Evolutionary conservation across 2,888 invertebrate species (phyloP).

Genomic region (Volucella bombylans): DNA sequence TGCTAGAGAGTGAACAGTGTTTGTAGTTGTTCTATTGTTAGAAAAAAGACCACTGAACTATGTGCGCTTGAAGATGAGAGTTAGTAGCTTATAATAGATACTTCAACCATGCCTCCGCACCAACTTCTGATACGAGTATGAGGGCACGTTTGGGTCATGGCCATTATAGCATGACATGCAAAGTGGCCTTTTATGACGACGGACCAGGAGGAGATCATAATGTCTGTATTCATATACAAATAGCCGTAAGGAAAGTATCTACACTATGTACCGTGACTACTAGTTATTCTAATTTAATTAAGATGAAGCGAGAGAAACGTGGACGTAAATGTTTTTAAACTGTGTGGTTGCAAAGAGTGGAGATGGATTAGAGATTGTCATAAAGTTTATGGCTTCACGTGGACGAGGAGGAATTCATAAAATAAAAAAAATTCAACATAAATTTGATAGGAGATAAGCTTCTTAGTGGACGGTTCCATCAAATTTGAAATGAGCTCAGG

Average conservation of each 20-base stretch:
- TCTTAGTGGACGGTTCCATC: no score
- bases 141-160: slow-evolving; percentile 62
- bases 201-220: background rate
- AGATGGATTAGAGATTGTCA: no score
- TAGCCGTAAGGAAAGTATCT: slow-evolving; percentile 57
- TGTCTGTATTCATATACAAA: slow-evolving; percentile 22
- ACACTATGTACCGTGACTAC: slow-evolving; percentile 4
- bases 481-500: no score
- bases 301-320: slow-evolving; percentile 38
- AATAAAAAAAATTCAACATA: no score
- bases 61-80: slow-evolving; percentile 51
- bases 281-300: slow-evolving; percentile 64
- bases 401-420: no score
- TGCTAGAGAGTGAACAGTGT: slow-evolving; percentile 58
- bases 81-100: slow-evolving; percentile 21
- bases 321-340: slow-evolving; percentile 18
- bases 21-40: slow-evolving; percentile 9
- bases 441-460: no score
- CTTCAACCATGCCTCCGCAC: background rate
- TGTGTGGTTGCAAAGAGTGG: no score
- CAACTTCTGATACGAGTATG: background rate
- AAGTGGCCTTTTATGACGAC: slow-evolving; percentile 33
- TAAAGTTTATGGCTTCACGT: no score
- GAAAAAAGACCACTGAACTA: slow-evolving; percentile 61
- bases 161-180: slow-evolving; percentile 68